Evolutionary conservation across 2,888 invertebrate genomes (phyloP).

Genomic region (Agonopterix subpropinquella): DNA sequence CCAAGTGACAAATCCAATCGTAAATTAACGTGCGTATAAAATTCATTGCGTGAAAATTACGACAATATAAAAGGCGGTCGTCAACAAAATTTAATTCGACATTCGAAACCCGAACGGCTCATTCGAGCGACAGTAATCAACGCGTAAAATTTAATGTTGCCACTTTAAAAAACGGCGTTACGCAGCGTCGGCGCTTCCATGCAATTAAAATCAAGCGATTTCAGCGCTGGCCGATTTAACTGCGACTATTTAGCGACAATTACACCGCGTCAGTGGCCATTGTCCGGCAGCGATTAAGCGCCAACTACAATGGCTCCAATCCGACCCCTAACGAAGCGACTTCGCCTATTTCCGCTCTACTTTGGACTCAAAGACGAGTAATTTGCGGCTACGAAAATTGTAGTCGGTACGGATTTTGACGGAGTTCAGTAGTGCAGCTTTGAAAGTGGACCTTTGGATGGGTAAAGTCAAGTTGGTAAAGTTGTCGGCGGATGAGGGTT

Average conservation of each 20-base stretch:
- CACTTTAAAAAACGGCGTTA: constrained; percentile 37
- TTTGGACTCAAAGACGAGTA: constrained; percentile 59
- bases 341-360: constrained; percentile 36
- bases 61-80: constrained; percentile 48
- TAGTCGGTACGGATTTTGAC: constrained; percentile 51
- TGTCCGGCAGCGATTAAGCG: constrained; percentile 63
- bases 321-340: constrained; percentile 68
- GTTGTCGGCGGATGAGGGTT: constrained; percentile 15
- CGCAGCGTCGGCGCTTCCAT: constrained; percentile 15
- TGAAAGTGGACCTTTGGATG: constrained; percentile 46
- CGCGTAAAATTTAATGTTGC: constrained; percentile 50
- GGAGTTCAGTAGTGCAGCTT: constrained; percentile 41
- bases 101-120: constrained; percentile 44
- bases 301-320: constrained; percentile 62
- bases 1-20: constrained; percentile 22
- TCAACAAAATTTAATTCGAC: constrained; percentile 58
- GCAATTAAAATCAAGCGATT: constrained; percentile 50
- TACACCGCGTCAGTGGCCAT: constrained; percentile 64
- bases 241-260: constrained; percentile 66
- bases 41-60: constrained; percentile 50
- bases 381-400: constrained; percentile 68
- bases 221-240: constrained; percentile 35
- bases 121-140: constrained; percentile 57
- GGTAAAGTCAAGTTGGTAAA: constrained; percentile 42
- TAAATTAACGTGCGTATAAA: constrained; percentile 34